Evolutionary conservation across 30 jellyfish, hydroid and myxozoan species (phyloP).

Genomic region (Hydractinia echinata): DNA sequence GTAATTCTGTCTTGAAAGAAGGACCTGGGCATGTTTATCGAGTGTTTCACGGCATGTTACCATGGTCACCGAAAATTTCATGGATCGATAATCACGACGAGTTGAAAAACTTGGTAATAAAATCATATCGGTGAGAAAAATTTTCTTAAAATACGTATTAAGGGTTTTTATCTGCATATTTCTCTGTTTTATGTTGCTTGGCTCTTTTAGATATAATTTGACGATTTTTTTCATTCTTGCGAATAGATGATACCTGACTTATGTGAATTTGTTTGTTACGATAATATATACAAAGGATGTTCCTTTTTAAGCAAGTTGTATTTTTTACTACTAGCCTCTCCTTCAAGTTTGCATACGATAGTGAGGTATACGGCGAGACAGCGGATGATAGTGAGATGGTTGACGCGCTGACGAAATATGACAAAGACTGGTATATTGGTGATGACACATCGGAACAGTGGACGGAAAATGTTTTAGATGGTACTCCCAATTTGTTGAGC

Average conservation of each 20-base stretch:
- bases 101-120: constrained; percentile 35
- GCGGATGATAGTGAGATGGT: constrained; percentile 53
- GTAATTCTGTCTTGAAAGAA: background rate
- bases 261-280: too few species aligned
- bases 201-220: too few species aligned
- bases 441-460: constrained; percentile 48
- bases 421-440: constrained; percentile 79
- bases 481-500: constrained; percentile 42
- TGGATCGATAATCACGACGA: constrained; percentile 58
- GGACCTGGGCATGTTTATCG: constrained; percentile 62
- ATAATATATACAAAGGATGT: too few species aligned
- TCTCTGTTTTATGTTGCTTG: too few species aligned
- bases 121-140: constrained; percentile 58
- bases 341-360: constrained; percentile 72
- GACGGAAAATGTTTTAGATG: constrained; percentile 46
- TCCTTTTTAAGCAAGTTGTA: too few species aligned
- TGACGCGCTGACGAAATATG: constrained; percentile 46
- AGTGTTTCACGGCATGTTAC: constrained; percentile 50
- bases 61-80: constrained; percentile 64
- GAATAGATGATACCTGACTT: too few species aligned
- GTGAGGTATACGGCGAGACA: constrained; percentile 64
- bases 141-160: background rate
- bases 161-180: background rate
- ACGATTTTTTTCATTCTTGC: too few species aligned
- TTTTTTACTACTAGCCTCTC: constrained; percentile 23